Conservation (phyloP, 2,113 vertebrate species). For the Trichechus manatus region DNA sequence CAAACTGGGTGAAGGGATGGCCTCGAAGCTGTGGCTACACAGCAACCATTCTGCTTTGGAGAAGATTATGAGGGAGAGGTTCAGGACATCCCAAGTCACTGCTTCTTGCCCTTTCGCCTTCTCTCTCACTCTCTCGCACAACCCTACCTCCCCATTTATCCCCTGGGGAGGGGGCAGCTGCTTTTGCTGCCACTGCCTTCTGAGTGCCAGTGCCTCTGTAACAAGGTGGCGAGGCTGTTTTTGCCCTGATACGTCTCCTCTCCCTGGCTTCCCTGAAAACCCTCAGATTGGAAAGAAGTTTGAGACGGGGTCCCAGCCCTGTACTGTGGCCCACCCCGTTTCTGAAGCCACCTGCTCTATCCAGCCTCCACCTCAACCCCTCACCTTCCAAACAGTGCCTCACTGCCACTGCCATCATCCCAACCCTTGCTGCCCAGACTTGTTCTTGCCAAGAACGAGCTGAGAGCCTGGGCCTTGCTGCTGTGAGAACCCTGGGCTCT, state of each 20-base stretch:
- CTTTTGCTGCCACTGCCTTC: not conserved
- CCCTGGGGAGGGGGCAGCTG: not conserved
- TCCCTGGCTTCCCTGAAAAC: constrained; percentile 37
- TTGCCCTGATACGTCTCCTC: not conserved
- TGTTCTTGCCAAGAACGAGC: not conserved
- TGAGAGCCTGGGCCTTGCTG: not conserved
- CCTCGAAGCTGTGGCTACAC: not conserved
- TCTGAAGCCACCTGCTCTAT: not conserved
- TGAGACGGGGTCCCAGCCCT: not conserved
- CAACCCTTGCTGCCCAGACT: not conserved
- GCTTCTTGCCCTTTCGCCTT: not conserved
- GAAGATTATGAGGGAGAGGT: not conserved
- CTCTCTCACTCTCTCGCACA: not conserved
- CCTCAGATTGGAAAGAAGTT: constrained; percentile 3
- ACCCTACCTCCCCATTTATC: accelerated
- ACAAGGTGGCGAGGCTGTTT: not conserved
- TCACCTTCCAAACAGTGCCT: not conserved
- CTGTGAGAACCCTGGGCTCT: not conserved
- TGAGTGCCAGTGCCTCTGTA: not conserved
- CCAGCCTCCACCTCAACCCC: not conserved
- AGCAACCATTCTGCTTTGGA: not conserved
- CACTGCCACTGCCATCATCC: not conserved
- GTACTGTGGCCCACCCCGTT: not conserved
- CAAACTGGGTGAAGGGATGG: not conserved
- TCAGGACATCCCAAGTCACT: not conserved